These are phyloP conservation scores for Athalia cordata DNA, from an alignment of 2,888 invertebrate species.

Conservation along the genomic window DNA sequence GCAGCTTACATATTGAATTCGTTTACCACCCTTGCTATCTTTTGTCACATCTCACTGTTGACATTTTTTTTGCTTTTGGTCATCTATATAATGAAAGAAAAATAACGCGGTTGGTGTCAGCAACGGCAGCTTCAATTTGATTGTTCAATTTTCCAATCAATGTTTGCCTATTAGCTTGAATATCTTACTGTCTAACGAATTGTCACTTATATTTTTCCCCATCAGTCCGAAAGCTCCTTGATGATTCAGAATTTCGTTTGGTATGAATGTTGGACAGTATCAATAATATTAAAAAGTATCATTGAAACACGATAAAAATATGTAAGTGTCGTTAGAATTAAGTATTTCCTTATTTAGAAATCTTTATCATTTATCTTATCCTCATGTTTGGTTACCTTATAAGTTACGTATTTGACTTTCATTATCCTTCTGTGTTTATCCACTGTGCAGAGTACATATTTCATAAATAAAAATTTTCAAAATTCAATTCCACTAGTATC, in stretches of 20 bases:
- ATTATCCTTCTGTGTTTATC: constrained; percentile 57
- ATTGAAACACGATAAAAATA: no score
- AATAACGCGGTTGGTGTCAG: no score
- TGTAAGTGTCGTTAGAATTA: no score
- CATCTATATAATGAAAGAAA: not conserved
- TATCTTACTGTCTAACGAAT: no score
- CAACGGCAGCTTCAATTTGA: no score
- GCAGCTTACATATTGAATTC: constrained; percentile 27
- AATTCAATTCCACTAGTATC: constrained; percentile 46
- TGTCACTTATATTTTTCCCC: no score
- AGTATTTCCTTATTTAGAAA: not conserved
- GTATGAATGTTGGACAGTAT: no score
- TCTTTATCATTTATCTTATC: constrained; percentile 27
- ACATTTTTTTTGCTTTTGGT: constrained; percentile 1
- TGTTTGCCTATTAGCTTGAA: no score
- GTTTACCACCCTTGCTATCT: constrained; percentile 47
- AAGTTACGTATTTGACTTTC: constrained; percentile 47
- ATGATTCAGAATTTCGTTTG: no score
- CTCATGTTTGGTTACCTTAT: constrained; percentile 48
- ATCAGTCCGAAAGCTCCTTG: no score
- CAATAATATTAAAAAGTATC: no score
- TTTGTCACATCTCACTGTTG: constrained; percentile 22
- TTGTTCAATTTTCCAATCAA: no score
- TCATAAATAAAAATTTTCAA: constrained; percentile 67
- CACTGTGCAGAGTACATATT: constrained; percentile 64